These are phyloP conservation scores for Phthorimaea operculella DNA, from an alignment of 1,140 invertebrate genomes.

Conservation along the genomic window DNA sequence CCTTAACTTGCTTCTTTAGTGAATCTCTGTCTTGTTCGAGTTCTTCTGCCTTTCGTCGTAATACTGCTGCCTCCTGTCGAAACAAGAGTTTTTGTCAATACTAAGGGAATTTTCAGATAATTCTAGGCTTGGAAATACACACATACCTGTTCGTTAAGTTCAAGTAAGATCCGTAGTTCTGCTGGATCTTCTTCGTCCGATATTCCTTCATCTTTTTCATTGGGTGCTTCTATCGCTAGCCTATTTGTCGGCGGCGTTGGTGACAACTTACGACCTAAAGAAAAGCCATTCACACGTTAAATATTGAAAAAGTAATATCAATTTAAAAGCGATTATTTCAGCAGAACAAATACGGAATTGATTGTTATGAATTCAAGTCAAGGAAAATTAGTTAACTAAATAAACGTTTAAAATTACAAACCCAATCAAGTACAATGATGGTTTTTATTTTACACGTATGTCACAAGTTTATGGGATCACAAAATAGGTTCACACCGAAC, in stretches of 20 bases:
- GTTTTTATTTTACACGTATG: conserved; percentile 7
- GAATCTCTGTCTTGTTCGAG: conserved; percentile 83
- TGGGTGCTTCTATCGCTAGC: conserved; percentile 72
- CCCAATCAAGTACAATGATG: conserved; percentile 18
- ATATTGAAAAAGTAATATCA: neutral
- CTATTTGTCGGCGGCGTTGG: conserved; percentile 72
- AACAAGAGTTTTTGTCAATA: neutral
- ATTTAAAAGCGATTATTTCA: neutral
- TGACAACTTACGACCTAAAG: conserved; percentile 72
- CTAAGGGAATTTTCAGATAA: neutral
- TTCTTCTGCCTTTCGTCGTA: conserved; percentile 85
- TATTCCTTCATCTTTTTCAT: conserved; percentile 79
- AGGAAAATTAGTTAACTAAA: conserved; percentile 4
- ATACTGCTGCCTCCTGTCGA: conserved; percentile 78
- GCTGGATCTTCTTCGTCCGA: conserved; percentile 81
- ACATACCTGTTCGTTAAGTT: conserved; percentile 83
- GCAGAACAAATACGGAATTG: neutral
- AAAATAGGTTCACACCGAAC: conserved; percentile 40
- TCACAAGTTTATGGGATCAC: neutral
- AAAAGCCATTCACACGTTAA: neutral
- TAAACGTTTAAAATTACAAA: neutral
- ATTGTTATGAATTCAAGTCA: neutral
- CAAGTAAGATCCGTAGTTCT: conserved; percentile 82
- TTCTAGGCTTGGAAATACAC: conserved; percentile 9
- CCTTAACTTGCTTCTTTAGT: conserved; percentile 79